Evolutionary conservation across 2,113 vertebrate species (phyloP), one percentile per base, ranked within the genome.

Genomic region (Potamarius usumacintae): DNA sequence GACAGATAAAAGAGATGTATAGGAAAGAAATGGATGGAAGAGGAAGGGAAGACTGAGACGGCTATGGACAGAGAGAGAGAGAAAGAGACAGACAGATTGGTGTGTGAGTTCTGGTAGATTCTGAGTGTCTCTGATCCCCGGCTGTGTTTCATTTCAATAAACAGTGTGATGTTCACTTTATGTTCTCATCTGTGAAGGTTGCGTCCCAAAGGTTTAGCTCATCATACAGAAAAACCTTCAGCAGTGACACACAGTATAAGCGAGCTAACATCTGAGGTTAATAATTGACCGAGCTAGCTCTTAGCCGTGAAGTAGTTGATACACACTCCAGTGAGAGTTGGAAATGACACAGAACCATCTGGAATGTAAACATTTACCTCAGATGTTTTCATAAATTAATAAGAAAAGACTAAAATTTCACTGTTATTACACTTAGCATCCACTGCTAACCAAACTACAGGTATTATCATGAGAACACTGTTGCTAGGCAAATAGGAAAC

Each of bases 61-160:
- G 25, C 10, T 0, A 27, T 65, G 63, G 8, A 69, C n/a, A 57
- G 7, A 84, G 67, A 72, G n/a, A 62, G 86, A 52, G 71, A 67
- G 42, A 1, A 5, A 42, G 42, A 42, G 58, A 27, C 9, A 57
- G 78, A 4, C 5, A 81, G 50, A 12, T 14, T 8, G 48, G 17
- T 71, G 83, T 48, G 30, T 57, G 77, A 79, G 48, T n/a, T 78
- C 11, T 22, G 53, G 74, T 77, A 6, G 76, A 79, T 79, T 10
- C 52, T 52, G 50, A n/a, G 72, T 50, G 72, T 52, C 52, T 53
- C 77, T 81, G 78, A 81, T 81, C 53, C 17, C 27, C 27, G 55
- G 55, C 53, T 81, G 78, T 58, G 55, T 81, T 81, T 79, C 77
- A 10, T 58, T 80, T 58, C 34, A 55, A 81, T 60, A 60, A 81